phyloP scores from a whole-genome alignment of 2,113 vertebrate genomes.

The Datnioides undecimradiatus region DNA sequence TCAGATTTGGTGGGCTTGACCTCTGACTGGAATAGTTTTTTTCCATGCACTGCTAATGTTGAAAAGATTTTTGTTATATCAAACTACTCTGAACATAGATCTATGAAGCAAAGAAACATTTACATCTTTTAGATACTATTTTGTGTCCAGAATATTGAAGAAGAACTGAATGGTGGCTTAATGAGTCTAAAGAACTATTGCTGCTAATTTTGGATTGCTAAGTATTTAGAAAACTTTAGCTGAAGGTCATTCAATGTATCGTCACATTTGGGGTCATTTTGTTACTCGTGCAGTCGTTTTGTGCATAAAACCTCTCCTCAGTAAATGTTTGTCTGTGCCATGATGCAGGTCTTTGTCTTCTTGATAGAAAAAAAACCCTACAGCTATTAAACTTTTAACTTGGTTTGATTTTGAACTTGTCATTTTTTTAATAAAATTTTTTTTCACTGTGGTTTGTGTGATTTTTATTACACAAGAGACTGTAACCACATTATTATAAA shows the following conservation, averaged over 20 bases:
- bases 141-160: slow-evolving; percentile 37
- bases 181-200: slow-evolving; percentile 53
- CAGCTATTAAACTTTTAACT: slow-evolving; percentile 57
- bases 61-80: slow-evolving; percentile 20
- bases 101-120: slow-evolving; percentile 48
- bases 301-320: slow-evolving; percentile 39
- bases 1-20: slow-evolving; percentile 35
- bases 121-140: slow-evolving; percentile 19
- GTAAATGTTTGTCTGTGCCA: slow-evolving; percentile 60
- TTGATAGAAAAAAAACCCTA: slow-evolving; percentile 31
- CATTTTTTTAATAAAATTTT: slow-evolving; percentile 67
- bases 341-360: slow-evolving; percentile 48
- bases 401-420: slow-evolving; percentile 62
- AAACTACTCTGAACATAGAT: slow-evolving; percentile 41
- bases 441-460: slow-evolving; percentile 48
- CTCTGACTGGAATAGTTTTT: slow-evolving; percentile 56
- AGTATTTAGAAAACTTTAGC: slow-evolving; percentile 34
- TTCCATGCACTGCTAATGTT: slow-evolving; percentile 57
- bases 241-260: slow-evolving; percentile 49
- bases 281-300: slow-evolving; percentile 30
- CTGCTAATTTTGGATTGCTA: slow-evolving; percentile 66
- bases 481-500: too few relatives aligned
- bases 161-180: slow-evolving; percentile 28
- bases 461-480: neutral
- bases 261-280: slow-evolving; percentile 42